A percentile compares a stretch with the other conserved stretches of the same genome.
Conservation (phyloP, 2,113 vertebrate genomes). For the Ptilorrhoa leucosticta region DNA sequence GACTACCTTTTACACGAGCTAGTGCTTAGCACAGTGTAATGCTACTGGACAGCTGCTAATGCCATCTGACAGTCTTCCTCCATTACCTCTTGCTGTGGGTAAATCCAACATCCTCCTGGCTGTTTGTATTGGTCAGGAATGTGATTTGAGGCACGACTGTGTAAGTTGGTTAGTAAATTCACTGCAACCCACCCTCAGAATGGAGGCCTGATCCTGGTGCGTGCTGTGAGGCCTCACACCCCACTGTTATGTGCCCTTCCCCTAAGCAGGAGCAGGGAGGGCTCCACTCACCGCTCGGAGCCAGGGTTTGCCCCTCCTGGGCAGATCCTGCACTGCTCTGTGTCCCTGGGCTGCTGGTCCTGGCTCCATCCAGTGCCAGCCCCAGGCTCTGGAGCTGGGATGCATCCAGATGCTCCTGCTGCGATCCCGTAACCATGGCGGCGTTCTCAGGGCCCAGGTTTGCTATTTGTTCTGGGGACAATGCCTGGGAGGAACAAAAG, state of each 20-base stretch:
- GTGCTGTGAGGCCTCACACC: not conserved
- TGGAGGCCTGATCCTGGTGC: not conserved
- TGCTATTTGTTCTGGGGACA: conserved; percentile 74
- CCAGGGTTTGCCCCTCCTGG: not conserved
- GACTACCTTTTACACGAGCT: not conserved
- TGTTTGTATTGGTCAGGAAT: not conserved
- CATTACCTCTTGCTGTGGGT: not conserved
- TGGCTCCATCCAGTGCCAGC: conserved; percentile 69
- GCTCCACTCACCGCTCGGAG: conserved; percentile 39
- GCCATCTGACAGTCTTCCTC: not conserved
- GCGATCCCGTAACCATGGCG: conserved; percentile 60
- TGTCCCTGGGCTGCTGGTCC: not conserved
- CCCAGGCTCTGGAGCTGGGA: conserved; percentile 73
- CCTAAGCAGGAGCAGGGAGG: not conserved
- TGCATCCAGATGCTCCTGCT: conserved; percentile 53
- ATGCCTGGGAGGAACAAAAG: conserved; percentile 47
- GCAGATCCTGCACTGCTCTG: not conserved
- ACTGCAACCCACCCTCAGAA: not conserved
- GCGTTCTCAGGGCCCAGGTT: conserved; percentile 76
- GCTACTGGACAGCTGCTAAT: not conserved
- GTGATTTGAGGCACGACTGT: not conserved
- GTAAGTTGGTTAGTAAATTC: not conserved
- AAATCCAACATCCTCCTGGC: not conserved
- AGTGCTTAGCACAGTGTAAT: not conserved
- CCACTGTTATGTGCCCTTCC: not conserved